Base-by-base conservation (phyloP, 2,888 invertebrate species). In the Lagria hirta region DNA sequence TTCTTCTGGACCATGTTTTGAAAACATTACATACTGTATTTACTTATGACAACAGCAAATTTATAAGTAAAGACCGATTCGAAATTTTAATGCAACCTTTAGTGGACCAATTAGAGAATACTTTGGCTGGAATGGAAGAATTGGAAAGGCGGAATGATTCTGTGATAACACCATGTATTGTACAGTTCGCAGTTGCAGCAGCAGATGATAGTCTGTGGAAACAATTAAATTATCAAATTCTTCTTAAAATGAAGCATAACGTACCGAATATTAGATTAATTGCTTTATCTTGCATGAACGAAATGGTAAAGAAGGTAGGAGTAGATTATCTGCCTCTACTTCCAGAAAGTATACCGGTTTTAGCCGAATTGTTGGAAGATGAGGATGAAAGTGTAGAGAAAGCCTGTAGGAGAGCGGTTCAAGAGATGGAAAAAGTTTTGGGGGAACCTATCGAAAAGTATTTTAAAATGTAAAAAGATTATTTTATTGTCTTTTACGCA, bases 321-420 rank as follows among this genome's bases (percentile, higher is more conserved):
- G 90, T 91, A 66, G 90, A 90, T 63, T 96, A 92, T 73, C 77
- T 92, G 57, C 84, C 91, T 0, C 75, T 96, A 1, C 70, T 96
- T 32, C 93, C 96, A 0, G 96, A 97, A 66, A 92, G 93, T 3
- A 87, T 96, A 48, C 95, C 95, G 0, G 95, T 95, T 77, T 75
- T 97, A 18, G 91, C 94, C 0, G 96, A 97, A 66, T 75, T 97
- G 8, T 76, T 96, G 56, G 96, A 96, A 75, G 95, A 92, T 63
- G 90, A 90, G 52, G 86, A 88, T 51, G 83, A 86, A 51, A 78
- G 76, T 17, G 92, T 94, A 18, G 94, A 94, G 66, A 77, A 81
- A 23, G 80, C 81, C 24, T 88, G 90, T 1, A 87, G 88, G 58
- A 81, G 80, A 50, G 86, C 90, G 2, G 83, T 96, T 2, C 82